Percentiles rank a stretch among this genome's conserved stretches.
Evolutionary conservation across 2,888 invertebrate species (phyloP).

Genomic region (Luffia ferchaultella): DNA sequence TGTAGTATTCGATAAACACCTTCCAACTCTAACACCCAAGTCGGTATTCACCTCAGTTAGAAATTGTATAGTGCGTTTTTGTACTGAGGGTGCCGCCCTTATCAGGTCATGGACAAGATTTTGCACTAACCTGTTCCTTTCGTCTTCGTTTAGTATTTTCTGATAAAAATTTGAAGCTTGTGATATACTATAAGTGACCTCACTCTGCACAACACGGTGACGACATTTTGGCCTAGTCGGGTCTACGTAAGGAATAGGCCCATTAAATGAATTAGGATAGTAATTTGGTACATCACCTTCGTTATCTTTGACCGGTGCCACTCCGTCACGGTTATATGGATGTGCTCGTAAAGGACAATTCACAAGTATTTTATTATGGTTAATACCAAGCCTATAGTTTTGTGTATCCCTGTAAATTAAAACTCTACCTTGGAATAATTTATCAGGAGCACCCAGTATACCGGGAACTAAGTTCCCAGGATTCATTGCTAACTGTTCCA

Average conservation of each 20-base stretch:
- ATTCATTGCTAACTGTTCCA: constrained; percentile 32
- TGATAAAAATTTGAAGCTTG: constrained; percentile 80
- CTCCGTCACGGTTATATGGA: constrained; percentile 49
- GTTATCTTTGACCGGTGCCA: constrained; percentile 74
- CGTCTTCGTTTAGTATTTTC: constrained; percentile 71
- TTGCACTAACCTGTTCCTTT: constrained; percentile 54
- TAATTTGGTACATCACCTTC: constrained; percentile 91
- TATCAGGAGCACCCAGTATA: constrained; percentile 37
- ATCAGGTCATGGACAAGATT: constrained; percentile 6
- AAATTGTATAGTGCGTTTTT: constrained; percentile 8
- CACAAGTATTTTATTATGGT: constrained; percentile 33
- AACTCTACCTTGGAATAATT: constrained; percentile 29
- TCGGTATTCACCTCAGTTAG: constrained; percentile 1
- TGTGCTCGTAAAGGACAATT: constrained; percentile 32
- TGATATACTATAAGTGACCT: constrained; percentile 29
- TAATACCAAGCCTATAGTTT: constrained; percentile 35
- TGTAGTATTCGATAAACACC: no score
- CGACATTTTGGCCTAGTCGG: constrained; percentile 24
- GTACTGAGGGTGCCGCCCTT: constrained; percentile 9
- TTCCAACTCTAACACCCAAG: constrained; percentile 2
- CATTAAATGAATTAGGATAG: constrained; percentile 91
- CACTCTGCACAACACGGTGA: constrained; percentile 22
- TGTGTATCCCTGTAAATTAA: constrained; percentile 34
- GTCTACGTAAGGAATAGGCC: constrained; percentile 74
- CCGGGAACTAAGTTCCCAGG: constrained; percentile 44